Evolutionary conservation across 2,113 vertebrate genomes (phyloP).

Genomic region (Cinclus cinclus): DNA sequence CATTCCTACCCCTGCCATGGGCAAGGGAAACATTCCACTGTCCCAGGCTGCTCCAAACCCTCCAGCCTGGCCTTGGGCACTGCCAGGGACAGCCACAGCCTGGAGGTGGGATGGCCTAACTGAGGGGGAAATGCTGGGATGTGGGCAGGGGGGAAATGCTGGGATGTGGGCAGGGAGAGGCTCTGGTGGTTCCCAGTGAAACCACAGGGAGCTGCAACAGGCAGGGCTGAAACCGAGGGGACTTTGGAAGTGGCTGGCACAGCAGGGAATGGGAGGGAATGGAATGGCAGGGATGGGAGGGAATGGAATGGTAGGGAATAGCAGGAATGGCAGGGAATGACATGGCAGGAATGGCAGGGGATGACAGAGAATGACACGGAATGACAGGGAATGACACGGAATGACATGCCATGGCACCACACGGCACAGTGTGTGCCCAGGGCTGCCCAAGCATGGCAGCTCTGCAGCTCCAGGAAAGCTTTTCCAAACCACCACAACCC

Average conservation of each 20-base stretch:
- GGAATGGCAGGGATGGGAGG: not conserved
- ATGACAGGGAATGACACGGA: not conserved
- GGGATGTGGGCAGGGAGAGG: not conserved
- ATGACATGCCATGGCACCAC: accelerated
- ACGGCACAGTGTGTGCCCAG: accelerated
- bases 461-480: not conserved
- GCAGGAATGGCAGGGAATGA: not conserved
- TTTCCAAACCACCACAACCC: accelerated
- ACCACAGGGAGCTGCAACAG: accelerated
- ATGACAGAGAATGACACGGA: too few relatives aligned
- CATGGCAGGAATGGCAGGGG: too few relatives aligned
- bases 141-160: too few relatives aligned
- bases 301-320: not conserved
- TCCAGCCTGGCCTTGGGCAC: not conserved
- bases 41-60: not conserved
- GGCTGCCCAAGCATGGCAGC: accelerated
- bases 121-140: not conserved
- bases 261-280: not conserved
- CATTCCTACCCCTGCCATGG: too few relatives aligned
- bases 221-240: not conserved
- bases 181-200: accelerated
- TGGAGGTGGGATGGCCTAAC: accelerated
- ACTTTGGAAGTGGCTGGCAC: not conserved
- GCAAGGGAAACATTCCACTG: accelerated
- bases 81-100: not conserved